Evolutionary conservation across 2,113 vertebrate genomes (phyloP).

Genomic region (Prochilodus magdalenae): DNA sequence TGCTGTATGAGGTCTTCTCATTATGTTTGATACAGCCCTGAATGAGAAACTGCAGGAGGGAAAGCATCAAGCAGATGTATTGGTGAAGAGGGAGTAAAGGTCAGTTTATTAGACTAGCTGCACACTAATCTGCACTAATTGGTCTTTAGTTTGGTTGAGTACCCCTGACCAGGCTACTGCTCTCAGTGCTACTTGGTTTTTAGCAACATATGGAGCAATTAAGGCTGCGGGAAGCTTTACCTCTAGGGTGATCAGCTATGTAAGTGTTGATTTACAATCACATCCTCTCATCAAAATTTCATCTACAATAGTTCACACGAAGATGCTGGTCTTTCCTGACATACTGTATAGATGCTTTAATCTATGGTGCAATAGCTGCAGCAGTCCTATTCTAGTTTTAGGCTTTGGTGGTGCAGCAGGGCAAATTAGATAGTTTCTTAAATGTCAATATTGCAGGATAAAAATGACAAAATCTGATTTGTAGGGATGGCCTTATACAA

Average conservation of each 20-base stretch:
- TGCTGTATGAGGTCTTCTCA: not conserved
- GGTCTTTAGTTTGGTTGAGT: slow-evolving; percentile 33
- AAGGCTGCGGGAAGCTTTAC: not conserved
- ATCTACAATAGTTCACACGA: not conserved
- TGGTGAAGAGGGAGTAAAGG: slow-evolving; percentile 20
- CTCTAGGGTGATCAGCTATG: not conserved
- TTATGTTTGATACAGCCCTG: not conserved
- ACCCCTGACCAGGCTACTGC: not conserved
- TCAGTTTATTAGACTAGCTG: slow-evolving; percentile 22
- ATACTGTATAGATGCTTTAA: too few species aligned
- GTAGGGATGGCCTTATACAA: too few species aligned
- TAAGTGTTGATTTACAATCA: not conserved
- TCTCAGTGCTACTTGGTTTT: not conserved
- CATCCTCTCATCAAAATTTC: not conserved
- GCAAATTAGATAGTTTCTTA: too few species aligned
- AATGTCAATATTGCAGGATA: too few species aligned
- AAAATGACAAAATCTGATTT: too few species aligned
- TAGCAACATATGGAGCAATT: not conserved
- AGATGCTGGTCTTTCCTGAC: not conserved
- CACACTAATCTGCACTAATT: slow-evolving; percentile 45
- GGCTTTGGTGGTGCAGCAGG: too few species aligned
- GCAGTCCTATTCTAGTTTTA: too few species aligned
- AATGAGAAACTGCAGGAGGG: not conserved
- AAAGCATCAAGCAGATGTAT: slow-evolving; percentile 13
- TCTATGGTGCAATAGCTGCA: too few species aligned